Percentiles rank a stretch among this genome's conserved stretches.
phyloP scores from a whole-genome alignment of 2,888 invertebrate genomes.

The Itoplectis maculator region DNA sequence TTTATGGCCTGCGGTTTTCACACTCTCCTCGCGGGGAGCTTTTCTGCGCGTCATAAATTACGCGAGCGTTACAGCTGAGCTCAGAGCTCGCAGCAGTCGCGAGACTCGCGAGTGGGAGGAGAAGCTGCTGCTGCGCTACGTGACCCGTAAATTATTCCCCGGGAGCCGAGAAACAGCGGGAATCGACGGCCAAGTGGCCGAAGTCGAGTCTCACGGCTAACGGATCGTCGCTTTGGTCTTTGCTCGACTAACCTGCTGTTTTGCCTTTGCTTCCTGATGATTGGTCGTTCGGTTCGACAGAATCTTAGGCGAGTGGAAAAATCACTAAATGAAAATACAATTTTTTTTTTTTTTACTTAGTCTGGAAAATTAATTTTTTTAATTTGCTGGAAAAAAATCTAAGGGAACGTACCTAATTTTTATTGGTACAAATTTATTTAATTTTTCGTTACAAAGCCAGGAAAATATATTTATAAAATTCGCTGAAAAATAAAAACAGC shows the following conservation, averaged over 20 bases:
- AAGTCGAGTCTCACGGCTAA: conserved; percentile 49
- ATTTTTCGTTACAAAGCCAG: too few relatives aligned
- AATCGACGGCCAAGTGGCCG: conserved; percentile 34
- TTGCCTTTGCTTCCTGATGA: neutral
- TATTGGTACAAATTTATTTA: too few relatives aligned
- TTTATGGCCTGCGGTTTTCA: conserved; percentile 76
- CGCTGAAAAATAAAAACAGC: too few relatives aligned
- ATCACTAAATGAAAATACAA: neutral
- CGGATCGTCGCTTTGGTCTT: conserved; percentile 40
- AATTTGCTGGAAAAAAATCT: too few relatives aligned
- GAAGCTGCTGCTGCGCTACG: conserved; percentile 18
- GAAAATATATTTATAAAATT: too few relatives aligned
- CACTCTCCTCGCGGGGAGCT: conserved; percentile 68
- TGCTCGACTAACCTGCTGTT: conserved; percentile 60
- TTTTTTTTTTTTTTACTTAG: too few relatives aligned
- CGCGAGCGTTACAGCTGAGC: conserved; percentile 46
- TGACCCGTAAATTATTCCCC: conserved; percentile 66
- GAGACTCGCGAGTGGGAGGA: conserved; percentile 10
- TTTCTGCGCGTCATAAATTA: conserved; percentile 71
- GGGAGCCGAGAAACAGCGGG: conserved; percentile 40
- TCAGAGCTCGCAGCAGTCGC: neutral
- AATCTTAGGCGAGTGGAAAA: neutral
- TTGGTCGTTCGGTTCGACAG: conserved; percentile 2
- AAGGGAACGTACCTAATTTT: too few relatives aligned
- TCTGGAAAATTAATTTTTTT: too few relatives aligned